A percentile compares a stretch with the other conserved stretches of the same genome.
Evolutionary conservation across 2,113 vertebrate species (phyloP).

Genomic region (Formicarius rufipectus): DNA sequence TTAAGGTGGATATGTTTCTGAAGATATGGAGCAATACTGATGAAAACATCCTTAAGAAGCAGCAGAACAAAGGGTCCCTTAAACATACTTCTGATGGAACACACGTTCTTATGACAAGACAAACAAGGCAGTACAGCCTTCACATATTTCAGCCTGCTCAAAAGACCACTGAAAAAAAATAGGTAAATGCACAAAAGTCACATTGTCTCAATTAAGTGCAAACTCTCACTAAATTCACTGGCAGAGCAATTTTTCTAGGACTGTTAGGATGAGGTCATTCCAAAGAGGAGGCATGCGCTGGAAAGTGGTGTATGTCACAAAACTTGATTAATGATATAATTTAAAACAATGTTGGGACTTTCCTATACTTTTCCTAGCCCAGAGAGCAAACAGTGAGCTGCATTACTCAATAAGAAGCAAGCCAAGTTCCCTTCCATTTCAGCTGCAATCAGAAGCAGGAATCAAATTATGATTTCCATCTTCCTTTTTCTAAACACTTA

Average conservation of each 20-base stretch:
- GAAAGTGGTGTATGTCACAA: background rate
- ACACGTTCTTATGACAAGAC: background rate
- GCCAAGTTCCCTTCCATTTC: background rate
- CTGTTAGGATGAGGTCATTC: constrained; percentile 23
- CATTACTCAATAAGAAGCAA: constrained; percentile 1
- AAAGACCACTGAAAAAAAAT: background rate
- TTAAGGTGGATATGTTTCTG: background rate
- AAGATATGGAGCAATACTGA: background rate
- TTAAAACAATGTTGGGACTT: constrained; percentile 42
- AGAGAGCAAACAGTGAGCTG: constrained; percentile 4
- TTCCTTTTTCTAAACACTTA: background rate
- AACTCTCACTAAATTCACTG: background rate
- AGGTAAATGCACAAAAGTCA: background rate
- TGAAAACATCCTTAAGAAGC: background rate
- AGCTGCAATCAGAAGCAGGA: background rate
- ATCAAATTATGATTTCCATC: background rate
- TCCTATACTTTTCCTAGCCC: background rate
- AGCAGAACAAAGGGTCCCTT: background rate
- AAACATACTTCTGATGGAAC: background rate
- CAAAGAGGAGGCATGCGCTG: background rate
- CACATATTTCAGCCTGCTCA: background rate
- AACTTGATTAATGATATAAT: constrained; percentile 42
- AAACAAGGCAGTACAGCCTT: background rate
- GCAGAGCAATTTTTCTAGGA: background rate
- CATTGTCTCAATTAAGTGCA: background rate